Conservation (phyloP, 2,797 vertebrate genomes). For the Halcyon chelicuti region DNA sequence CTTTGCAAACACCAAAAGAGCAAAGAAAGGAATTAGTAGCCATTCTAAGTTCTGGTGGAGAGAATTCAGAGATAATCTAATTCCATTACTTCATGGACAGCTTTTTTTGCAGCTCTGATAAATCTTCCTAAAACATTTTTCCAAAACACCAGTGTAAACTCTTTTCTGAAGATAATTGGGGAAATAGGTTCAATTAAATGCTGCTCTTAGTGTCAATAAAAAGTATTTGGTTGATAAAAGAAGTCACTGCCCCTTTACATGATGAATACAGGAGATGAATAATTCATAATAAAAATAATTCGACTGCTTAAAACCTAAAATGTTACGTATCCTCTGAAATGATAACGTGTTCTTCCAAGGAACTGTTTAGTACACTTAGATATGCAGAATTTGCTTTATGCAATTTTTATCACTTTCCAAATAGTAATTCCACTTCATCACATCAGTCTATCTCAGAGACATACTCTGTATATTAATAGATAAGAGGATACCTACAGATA, state of each 20-base stretch:
- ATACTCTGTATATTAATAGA: not conserved
- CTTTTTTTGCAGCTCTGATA: slow-evolving; percentile 69
- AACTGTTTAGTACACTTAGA: slow-evolving; percentile 29
- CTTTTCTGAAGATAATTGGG: slow-evolving; percentile 67
- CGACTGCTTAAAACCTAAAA: slow-evolving; percentile 29
- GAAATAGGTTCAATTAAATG: slow-evolving; percentile 71
- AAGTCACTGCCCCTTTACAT: slow-evolving; percentile 50
- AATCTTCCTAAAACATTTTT: slow-evolving; percentile 68
- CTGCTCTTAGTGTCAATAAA: slow-evolving; percentile 57
- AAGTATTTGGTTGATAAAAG: slow-evolving; percentile 53
- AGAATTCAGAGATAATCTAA: slow-evolving; percentile 82
- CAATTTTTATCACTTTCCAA: slow-evolving; percentile 4
- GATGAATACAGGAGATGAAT: slow-evolving; percentile 53
- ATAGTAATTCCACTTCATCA: slow-evolving; percentile 24
- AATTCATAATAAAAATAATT: slow-evolving; percentile 68
- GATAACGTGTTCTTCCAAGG: slow-evolving; percentile 13
- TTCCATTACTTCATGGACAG: slow-evolving; percentile 75
- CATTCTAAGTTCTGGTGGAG: slow-evolving; percentile 72
- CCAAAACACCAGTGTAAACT: slow-evolving; percentile 62
- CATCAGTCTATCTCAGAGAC: not conserved
- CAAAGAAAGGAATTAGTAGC: slow-evolving; percentile 81
- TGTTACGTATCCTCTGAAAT: slow-evolving; percentile 48
- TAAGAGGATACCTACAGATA: not conserved
- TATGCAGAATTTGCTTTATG: slow-evolving; percentile 33
- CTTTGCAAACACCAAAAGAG: slow-evolving; percentile 78